Base-by-base conservation (phyloP, 2,888 invertebrate species). In the Drosophila leonis region DNA sequence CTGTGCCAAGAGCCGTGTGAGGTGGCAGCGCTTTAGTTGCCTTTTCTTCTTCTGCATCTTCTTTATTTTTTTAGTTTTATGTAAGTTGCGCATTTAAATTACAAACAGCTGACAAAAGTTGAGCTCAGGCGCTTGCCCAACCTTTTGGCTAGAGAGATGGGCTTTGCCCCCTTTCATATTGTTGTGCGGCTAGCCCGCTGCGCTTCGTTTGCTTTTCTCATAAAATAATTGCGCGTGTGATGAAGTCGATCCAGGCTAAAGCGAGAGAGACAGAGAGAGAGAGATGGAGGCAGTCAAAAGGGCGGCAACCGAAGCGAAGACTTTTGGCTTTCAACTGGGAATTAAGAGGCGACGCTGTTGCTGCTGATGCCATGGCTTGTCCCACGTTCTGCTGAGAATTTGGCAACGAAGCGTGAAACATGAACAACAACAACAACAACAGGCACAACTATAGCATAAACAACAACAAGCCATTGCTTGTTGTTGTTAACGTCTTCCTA, bases 371-470 rank as follows among this genome's bases (percentile, higher is more conserved):
- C 41, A 39, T 67, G 65, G 42, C 49, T 69, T 74, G 74, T 79
- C 74, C 77, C 74, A 81, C 72, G 82, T 77, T 75, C 63, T 48
- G 71, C 84, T 87, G 89, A 85, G 90, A 89, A 89, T 87, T 90
- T 85, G 85, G 83, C 83, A 90, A 82, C 85, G 75, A 87, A 89
- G 90, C 88, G 88, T 88, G 85, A 89, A 89, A 87, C 78, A 87
- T 80, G 80, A 69, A 82, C 66, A 64, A 68, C 65, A 69, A 75
- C 64, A 76, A 69, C 63, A 61, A 44, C 41, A 44, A 44, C 41
- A 41, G 33, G 31, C 37, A 24, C 18, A 49, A 39, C 27, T 54
- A 54, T 10, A 13, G 49, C 12, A 13, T 10, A 39, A 39, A 39
- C 37, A 39, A 27, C 48, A 27, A 18, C 24, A 48, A 44, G 18